Evolutionary conservation across 92 coral and sea anemone genomes (phyloP), one percentile per base, ranked within the genome.

Genomic region (Porites rus): DNA sequence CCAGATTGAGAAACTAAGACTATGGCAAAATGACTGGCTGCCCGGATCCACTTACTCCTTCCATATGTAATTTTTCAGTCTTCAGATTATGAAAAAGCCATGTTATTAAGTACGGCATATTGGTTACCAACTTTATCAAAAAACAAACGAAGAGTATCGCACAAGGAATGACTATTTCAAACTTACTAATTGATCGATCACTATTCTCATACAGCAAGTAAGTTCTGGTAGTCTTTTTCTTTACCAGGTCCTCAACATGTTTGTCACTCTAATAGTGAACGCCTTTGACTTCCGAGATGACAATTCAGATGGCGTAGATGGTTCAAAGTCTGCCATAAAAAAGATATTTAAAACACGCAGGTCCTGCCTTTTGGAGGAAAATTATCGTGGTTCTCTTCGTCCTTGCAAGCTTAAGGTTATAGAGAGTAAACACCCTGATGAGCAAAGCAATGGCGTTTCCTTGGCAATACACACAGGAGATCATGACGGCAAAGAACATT

Each of bases 181-280:
- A 56, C 4, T 56, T 56, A 56, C 8, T 56, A 3, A 56, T 56
- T 56, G 16, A 56, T 56, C 61, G 61, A 56, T 14, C 16, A 56
- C 61, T 56, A 8, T 10, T 56, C 61, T 12, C 4, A 38, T 38
- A 38, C 46, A 38, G 46, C 46, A 38, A 3, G 46, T 9, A 66
- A n/a, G 28, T 16, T 38, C 8, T 6, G 3, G 38, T 31, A 50
- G 58, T 63, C 20, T 8, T 63, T 25, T 0, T 8, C 16, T 54
- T 71, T 70, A 63, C 46, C 82, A 92, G 93, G 93, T 92, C 38
- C 86, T 92, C 10, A 94, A 94, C 75, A 87, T 94, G 19, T 94
- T 94, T 77, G 95, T 94, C 18, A 95, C 98, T 13, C 95, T 94
- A 18, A 78, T 94, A 51, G 88, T 94, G 51, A 94, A 94, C 79